phyloP scores from a whole-genome alignment of 1,140 invertebrate species.

The Drosophila bipectinata region DNA sequence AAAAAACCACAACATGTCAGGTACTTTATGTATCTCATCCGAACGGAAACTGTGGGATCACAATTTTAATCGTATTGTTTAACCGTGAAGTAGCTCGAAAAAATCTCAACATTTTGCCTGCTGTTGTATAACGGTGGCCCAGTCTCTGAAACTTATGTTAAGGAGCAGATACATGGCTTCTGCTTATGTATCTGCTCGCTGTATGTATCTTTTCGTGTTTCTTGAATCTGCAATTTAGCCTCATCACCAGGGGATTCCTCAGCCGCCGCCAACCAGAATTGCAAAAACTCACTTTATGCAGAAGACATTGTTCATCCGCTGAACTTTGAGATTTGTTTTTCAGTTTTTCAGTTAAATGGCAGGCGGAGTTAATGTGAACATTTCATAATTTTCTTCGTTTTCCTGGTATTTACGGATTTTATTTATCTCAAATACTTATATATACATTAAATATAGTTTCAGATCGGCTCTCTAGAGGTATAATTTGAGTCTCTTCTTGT shows the following conservation, averaged over 20 bases:
- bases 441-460: conserved; percentile 2
- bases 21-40: background rate
- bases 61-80: conserved; percentile 31
- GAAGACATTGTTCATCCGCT: conserved; percentile 59
- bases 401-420: background rate
- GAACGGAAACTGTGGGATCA: conserved; percentile 34
- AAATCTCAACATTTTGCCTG: conserved; percentile 43
- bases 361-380: conserved; percentile 42
- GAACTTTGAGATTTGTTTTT: conserved; percentile 55
- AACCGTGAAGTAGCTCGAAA: conserved; percentile 29
- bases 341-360: conserved; percentile 55
- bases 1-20: background rate
- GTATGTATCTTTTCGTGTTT: conserved; percentile 4
- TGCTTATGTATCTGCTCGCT: background rate
- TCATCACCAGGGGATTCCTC: conserved; percentile 25
- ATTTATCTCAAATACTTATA: background rate
- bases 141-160: conserved; percentile 66
- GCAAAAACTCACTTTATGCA: conserved; percentile 9
- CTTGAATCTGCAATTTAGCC: conserved; percentile 30
- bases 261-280: conserved; percentile 2
- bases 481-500: conserved; percentile 47
- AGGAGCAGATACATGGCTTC: conserved; percentile 38
- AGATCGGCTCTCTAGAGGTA: conserved; percentile 27
- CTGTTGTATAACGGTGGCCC: conserved; percentile 66
- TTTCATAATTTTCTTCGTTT: conserved; percentile 37